Evolutionary conservation across 1,140 invertebrate genomes (phyloP).

Genomic region (Propsilocerus akamusi): DNA sequence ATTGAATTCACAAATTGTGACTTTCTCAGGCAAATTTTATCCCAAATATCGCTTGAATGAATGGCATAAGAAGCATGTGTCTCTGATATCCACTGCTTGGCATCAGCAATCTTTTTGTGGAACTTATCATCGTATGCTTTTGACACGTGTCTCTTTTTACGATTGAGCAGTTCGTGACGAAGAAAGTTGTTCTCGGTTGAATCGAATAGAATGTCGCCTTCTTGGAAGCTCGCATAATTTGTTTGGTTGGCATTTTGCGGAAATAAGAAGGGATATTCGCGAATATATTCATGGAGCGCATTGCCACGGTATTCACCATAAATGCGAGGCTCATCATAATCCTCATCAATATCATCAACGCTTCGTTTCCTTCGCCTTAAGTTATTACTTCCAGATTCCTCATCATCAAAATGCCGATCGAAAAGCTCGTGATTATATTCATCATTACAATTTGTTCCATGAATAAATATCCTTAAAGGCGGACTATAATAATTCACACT

Average conservation of each 20-base stretch:
- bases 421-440: constrained; percentile 35
- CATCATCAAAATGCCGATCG: constrained; percentile 26
- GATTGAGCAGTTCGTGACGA: constrained; percentile 27
- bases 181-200: constrained; percentile 23
- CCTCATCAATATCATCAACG: constrained; percentile 9
- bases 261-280: constrained; percentile 4
- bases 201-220: constrained; percentile 21
- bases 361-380: constrained; percentile 13
- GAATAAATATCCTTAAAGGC: constrained; percentile 55
- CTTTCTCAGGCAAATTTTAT: constrained; percentile 54
- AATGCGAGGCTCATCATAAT: constrained; percentile 10
- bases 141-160: constrained; percentile 28
- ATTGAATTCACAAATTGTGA: constrained; percentile 64
- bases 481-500: constrained; percentile 71
- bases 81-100: constrained; percentile 66
- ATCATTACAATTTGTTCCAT: constrained; percentile 48
- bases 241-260: background rate
- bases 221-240: constrained; percentile 12
- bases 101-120: constrained; percentile 29
- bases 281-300: constrained; percentile 9
- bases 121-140: constrained; percentile 7
- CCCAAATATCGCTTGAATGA: constrained; percentile 54
- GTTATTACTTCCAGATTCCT: constrained; percentile 16
- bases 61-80: constrained; percentile 67
- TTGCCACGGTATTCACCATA: constrained; percentile 9